These are phyloP conservation scores for Alces alces DNA, from an alignment of 2,113 vertebrate genomes.

Conservation along the genomic window DNA sequence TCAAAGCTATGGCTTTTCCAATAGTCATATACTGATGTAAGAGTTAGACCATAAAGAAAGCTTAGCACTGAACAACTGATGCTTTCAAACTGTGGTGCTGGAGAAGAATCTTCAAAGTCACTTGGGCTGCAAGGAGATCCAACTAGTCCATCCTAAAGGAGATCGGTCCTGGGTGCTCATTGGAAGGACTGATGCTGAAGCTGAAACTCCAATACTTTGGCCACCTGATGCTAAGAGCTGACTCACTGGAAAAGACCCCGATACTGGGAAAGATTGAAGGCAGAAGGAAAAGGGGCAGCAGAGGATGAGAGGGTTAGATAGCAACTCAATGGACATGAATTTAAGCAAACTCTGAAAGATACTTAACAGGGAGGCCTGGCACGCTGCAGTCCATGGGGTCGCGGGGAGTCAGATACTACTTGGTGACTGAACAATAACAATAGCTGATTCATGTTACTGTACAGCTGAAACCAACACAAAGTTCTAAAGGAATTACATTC, in stretches of 20 bases:
- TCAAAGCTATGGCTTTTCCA: background rate
- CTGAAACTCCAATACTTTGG: background rate
- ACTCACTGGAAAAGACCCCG: background rate
- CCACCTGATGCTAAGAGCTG: background rate
- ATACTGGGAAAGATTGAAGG: background rate
- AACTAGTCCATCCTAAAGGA: background rate
- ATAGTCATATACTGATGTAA: background rate
- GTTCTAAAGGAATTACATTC: background rate
- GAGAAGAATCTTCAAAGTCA: background rate
- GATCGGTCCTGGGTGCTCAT: background rate
- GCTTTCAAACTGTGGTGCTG: background rate
- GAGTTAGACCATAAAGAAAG: background rate
- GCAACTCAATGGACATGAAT: background rate
- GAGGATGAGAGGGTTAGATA: background rate
- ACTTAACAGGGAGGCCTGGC: background rate
- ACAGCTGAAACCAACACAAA: background rate
- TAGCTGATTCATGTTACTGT: background rate
- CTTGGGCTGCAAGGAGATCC: background rate
- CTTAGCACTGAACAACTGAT: background rate
- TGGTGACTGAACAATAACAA: background rate
- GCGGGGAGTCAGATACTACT: background rate
- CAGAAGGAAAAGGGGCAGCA: background rate
- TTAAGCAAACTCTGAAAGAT: background rate
- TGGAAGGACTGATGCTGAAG: background rate
- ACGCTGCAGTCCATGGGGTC: accelerated